Evolutionary conservation across 2,888 invertebrate species (phyloP).

Genomic region (Drosophila koepferae): DNA sequence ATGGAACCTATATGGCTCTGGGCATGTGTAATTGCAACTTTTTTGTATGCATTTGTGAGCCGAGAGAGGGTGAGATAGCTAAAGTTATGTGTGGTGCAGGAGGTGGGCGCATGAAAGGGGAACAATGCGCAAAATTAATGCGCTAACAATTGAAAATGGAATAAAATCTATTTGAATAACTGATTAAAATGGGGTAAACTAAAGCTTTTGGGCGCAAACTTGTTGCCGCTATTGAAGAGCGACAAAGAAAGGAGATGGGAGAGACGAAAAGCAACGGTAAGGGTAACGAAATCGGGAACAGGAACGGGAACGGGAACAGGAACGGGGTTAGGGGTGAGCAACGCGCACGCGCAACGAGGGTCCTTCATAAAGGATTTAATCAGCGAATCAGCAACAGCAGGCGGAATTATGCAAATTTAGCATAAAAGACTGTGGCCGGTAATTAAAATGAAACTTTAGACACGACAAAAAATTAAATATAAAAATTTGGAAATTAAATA

Average conservation of each 20-base stretch:
- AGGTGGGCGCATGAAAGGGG: neutral
- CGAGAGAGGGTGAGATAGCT: neutral
- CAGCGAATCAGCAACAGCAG: constrained; percentile 42
- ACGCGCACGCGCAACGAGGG: constrained; percentile 49
- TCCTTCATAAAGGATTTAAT: constrained; percentile 63
- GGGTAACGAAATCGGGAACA: neutral
- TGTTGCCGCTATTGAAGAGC: constrained; percentile 8
- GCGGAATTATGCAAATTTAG: constrained; percentile 65
- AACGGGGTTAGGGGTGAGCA: constrained; percentile 18
- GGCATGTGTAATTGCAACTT: constrained; percentile 38
- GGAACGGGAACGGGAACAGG: no score
- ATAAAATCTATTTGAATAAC: constrained; percentile 74
- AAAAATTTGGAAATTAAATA: constrained; percentile 24
- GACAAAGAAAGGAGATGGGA: no score
- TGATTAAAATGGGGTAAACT: constrained; percentile 55
- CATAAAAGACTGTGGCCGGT: constrained; percentile 35
- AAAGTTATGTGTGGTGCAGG: neutral
- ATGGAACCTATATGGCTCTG: neutral
- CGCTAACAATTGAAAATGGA: constrained; percentile 60
- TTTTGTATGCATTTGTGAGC: constrained; percentile 19
- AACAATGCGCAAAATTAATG: constrained; percentile 59
- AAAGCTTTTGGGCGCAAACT: constrained; percentile 19
- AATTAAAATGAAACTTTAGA: constrained; percentile 55
- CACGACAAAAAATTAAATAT: constrained; percentile 5
- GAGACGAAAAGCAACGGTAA: neutral